These are phyloP conservation scores for Octopus sinensis DNA, from an alignment of 1,140 invertebrate genomes.

Conservation along the genomic window DNA sequence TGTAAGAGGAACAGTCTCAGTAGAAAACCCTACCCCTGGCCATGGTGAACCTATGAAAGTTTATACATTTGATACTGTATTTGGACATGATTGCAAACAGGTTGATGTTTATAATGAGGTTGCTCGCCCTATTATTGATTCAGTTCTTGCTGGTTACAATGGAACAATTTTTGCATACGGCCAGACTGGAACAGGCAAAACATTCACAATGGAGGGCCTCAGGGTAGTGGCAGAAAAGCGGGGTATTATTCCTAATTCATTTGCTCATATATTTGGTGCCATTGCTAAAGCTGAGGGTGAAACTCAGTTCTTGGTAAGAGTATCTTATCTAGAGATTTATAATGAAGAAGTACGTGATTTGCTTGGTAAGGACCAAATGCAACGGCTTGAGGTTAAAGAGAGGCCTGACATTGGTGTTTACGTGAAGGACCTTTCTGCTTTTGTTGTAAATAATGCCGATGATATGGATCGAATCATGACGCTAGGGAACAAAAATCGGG, in stretches of 20 bases:
- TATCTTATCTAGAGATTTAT: conserved; percentile 94
- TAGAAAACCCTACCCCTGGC: conserved; percentile 69
- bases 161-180: conserved; percentile 98
- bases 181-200: conserved; percentile 96
- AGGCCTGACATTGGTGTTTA: conserved; percentile 77
- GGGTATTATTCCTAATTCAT: conserved; percentile 62
- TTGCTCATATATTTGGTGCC: conserved; percentile 61
- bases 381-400: conserved; percentile 66
- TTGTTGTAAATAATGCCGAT: conserved; percentile 77
- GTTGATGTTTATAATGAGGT: conserved; percentile 86
- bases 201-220: conserved; percentile 95
- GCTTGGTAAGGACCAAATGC: conserved; percentile 83
- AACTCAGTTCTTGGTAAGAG: conserved; percentile 75
- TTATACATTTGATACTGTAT: conserved; percentile 81
- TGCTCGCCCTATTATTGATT: conserved; percentile 84
- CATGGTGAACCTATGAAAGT: conserved; percentile 66
- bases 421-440: conserved; percentile 75
- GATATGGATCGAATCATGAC: conserved; percentile 79
- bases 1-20: conserved; percentile 72
- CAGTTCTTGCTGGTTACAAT: conserved; percentile 94
- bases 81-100: conserved; percentile 64
- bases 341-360: conserved; percentile 96
- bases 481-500: conserved; percentile 74
- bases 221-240: conserved; percentile 60
- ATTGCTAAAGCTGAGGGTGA: conserved; percentile 75